Conservation (phyloP, 2,888 invertebrate species). For the Nemotelus nigrinus region DNA sequence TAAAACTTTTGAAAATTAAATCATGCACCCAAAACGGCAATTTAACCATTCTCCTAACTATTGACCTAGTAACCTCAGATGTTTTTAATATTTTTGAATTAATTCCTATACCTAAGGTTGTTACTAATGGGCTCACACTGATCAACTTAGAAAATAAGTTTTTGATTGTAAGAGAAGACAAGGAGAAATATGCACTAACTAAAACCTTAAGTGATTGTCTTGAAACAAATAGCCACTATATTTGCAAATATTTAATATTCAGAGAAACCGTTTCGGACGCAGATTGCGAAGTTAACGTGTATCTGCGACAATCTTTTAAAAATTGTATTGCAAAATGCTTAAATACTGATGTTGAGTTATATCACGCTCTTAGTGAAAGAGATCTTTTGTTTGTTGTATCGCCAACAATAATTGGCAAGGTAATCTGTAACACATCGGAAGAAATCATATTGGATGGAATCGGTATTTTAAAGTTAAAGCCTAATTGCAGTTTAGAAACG, state of each 20-base stretch:
- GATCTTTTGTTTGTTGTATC: background rate
- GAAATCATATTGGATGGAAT: constrained; percentile 11
- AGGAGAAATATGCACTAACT: background rate
- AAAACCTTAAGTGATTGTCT: background rate
- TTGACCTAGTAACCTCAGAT: too few species aligned
- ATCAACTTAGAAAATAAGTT: background rate
- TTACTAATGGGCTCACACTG: background rate
- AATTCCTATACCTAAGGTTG: background rate
- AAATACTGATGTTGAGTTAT: too few species aligned
- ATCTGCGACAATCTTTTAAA: background rate
- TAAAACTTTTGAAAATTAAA: too few species aligned
- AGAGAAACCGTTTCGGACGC: background rate
- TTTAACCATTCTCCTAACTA: too few species aligned
- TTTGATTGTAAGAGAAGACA: background rate
- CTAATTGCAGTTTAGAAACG: constrained; percentile 7
- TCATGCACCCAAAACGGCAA: background rate
- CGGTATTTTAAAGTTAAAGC: background rate
- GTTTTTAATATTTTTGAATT: too few species aligned
- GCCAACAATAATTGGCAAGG: background rate
- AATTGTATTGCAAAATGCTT: background rate
- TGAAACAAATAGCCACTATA: too few species aligned
- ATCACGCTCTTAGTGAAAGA: background rate
- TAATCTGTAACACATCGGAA: background rate
- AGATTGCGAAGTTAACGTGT: background rate
- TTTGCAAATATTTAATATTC: too few species aligned